phyloP scores from a whole-genome alignment of 2,888 invertebrate species.

The Tetragonula carbonaria region DNA sequence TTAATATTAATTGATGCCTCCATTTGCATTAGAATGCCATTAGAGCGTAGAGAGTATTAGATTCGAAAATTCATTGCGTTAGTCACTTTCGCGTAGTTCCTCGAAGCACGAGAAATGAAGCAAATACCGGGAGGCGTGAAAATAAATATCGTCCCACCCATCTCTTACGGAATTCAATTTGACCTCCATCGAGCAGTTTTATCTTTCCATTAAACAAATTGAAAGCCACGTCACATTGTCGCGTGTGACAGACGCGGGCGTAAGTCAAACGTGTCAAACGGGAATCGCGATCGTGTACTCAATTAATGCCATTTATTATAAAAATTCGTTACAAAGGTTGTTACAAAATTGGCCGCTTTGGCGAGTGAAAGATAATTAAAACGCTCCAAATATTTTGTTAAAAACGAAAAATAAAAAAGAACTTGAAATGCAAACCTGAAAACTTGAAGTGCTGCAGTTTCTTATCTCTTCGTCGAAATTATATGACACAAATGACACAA shows the following conservation, averaged over 20 bases:
- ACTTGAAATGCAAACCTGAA: not conserved
- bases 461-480: not conserved
- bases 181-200: constrained; percentile 10
- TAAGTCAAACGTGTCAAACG: not conserved
- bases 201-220: constrained; percentile 27
- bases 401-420: not conserved
- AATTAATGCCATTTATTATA: not conserved
- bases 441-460: not conserved
- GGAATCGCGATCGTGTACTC: not conserved
- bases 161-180: constrained; percentile 16
- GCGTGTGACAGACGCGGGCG: not conserved
- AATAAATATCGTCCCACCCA: not conserved
- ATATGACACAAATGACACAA: not conserved
- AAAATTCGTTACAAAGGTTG: not conserved
- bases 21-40: not conserved
- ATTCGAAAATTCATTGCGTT: constrained; percentile 9
- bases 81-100: not conserved
- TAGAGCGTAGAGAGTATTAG: not conserved
- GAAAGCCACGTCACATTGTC: constrained; percentile 6
- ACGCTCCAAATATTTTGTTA: not conserved
- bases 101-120: not conserved
- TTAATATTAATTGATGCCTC: not conserved
- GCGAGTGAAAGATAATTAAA: not conserved
- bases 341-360: too few species aligned
- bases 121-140: constrained; percentile 3